These are phyloP conservation scores for Oedothorax gibbosus DNA, from an alignment of 1,140 invertebrate species.

Conservation along the genomic window DNA sequence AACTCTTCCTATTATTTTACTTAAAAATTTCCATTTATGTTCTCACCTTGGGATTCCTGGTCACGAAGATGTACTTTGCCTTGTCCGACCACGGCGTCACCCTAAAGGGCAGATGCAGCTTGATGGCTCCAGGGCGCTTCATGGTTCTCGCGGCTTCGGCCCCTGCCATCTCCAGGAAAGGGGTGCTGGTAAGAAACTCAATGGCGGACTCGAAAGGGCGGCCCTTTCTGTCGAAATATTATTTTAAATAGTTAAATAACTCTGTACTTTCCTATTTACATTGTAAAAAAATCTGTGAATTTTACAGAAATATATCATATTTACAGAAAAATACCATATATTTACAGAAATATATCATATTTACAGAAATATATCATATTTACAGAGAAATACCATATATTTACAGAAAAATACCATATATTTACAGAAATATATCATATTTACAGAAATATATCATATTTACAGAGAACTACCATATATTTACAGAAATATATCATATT, in stretches of 20 bases:
- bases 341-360: too few relatives aligned
- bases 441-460: too few relatives aligned
- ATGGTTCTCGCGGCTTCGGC: slow-evolving; percentile 41
- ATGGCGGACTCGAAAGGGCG: not conserved
- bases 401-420: too few relatives aligned
- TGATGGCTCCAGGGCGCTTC: slow-evolving; percentile 58
- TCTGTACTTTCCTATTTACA: not conserved
- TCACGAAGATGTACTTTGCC: slow-evolving; percentile 78
- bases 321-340: too few relatives aligned
- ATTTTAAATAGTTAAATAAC: too few relatives aligned
- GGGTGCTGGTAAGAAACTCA: slow-evolving; percentile 42
- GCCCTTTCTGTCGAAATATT: slow-evolving; percentile 49
- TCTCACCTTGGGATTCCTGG: slow-evolving; percentile 81
- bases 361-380: too few relatives aligned
- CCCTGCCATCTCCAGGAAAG: slow-evolving; percentile 60
- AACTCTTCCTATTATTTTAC: not conserved
- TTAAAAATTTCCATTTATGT: not conserved
- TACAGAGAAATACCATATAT: too few relatives aligned
- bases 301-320: too few relatives aligned
- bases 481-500: too few relatives aligned
- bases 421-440: too few relatives aligned
- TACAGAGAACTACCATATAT: too few relatives aligned
- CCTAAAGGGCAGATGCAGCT: slow-evolving; percentile 58
- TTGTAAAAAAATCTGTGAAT: too few relatives aligned
- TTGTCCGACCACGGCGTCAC: slow-evolving; percentile 67